These are phyloP conservation scores for Chionodraco myersi DNA, from an alignment of 2,113 vertebrate species.

Conservation along the genomic window DNA sequence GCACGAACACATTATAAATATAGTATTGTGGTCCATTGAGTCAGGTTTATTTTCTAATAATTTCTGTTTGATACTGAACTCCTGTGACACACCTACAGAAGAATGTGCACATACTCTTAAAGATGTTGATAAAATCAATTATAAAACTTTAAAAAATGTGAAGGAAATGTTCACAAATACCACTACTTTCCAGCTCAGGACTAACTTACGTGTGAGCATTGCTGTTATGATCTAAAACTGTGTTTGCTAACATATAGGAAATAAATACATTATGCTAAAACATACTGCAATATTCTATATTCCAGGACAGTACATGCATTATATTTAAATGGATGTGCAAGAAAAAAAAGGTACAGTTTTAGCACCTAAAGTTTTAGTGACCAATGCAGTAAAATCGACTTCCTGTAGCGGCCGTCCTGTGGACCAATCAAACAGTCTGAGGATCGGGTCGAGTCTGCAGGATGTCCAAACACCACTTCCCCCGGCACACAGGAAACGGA, in stretches of 20 bases:
- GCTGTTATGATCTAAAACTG: not conserved
- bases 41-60: not conserved
- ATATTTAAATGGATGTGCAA: not conserved
- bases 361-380: slow-evolving; percentile 81
- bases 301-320: not conserved
- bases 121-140: not conserved
- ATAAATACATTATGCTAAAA: too few relatives aligned
- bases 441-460: slow-evolving; percentile 81
- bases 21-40: not conserved
- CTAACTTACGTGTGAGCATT: not conserved
- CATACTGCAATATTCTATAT: too few relatives aligned
- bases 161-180: not conserved
- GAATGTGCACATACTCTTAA: not conserved
- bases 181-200: not conserved
- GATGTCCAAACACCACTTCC: slow-evolving; percentile 85
- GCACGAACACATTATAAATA: not conserved
- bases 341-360: not conserved
- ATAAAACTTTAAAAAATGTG: not conserved
- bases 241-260: too few relatives aligned
- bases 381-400: slow-evolving; percentile 79
- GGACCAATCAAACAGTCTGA: slow-evolving; percentile 85
- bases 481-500: slow-evolving; percentile 83
- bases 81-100: not conserved
- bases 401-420: slow-evolving; percentile 84
- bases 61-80: not conserved